A percentile compares a stretch with the other conserved stretches of the same genome.
Evolutionary conservation across 2,113 vertebrate species (phyloP).

Genomic region (Hassar affinis): DNA sequence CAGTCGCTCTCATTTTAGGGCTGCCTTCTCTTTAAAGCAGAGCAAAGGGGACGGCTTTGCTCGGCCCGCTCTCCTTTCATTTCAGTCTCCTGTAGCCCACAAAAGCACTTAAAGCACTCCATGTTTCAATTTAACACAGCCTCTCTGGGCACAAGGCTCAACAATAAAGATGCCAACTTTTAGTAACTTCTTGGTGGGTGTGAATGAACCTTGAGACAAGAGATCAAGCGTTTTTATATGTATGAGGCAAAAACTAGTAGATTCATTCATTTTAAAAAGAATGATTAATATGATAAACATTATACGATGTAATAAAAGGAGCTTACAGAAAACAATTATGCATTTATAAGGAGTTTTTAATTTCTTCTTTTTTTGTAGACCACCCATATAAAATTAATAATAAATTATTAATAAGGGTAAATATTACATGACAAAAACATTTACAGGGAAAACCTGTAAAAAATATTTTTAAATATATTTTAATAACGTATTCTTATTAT

Average conservation of each 20-base stretch:
- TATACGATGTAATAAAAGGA: neutral
- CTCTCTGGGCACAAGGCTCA: neutral
- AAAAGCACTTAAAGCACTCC: neutral
- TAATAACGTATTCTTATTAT: neutral
- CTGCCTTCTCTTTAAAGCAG: conserved; percentile 25
- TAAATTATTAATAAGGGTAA: neutral
- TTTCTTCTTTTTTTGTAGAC: neutral
- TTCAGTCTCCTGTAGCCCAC: conserved; percentile 24
- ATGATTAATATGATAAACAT: conserved; percentile 2
- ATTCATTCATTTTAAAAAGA: neutral
- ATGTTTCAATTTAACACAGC: conserved; percentile 7
- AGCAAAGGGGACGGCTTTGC: conserved; percentile 16
- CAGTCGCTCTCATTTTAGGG: conserved; percentile 31
- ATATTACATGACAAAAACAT: neutral
- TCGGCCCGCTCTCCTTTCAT: conserved; percentile 34
- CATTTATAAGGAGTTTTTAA: too few species aligned
- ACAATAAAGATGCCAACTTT: conserved; percentile 4
- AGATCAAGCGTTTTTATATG: neutral
- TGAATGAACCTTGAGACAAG: conserved; percentile 1
- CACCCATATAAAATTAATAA: too few species aligned
- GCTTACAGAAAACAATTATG: neutral
- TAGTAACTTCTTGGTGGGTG: conserved; percentile 9
- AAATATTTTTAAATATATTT: neutral
- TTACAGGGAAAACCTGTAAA: neutral
- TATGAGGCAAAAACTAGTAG: neutral